These are phyloP conservation scores for Venustaconcha ellipsiformis DNA, from an alignment of 1,140 invertebrate species.

Conservation along the genomic window DNA sequence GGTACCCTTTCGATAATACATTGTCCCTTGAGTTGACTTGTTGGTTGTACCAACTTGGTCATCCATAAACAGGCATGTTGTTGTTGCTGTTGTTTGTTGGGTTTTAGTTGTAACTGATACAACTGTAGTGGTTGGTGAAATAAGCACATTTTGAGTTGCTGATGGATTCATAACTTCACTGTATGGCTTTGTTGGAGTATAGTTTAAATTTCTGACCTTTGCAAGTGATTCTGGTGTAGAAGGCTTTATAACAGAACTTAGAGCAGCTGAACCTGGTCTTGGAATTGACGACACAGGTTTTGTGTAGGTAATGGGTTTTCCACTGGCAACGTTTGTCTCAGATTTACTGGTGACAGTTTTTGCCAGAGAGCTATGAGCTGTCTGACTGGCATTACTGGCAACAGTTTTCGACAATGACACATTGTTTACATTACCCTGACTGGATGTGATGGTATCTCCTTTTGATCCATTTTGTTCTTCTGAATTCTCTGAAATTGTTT, in stretches of 20 bases:
- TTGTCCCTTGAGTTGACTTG: constrained; percentile 20
- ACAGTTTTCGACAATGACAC: background rate
- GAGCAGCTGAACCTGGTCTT: constrained; percentile 11
- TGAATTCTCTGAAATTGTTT: too few relatives aligned
- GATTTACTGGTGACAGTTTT: constrained; percentile 3
- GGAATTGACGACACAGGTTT: constrained; percentile 28
- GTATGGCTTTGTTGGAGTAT: constrained; percentile 62
- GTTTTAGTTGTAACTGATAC: constrained; percentile 22
- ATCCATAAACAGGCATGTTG: constrained; percentile 18
- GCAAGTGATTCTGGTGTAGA: constrained; percentile 27
- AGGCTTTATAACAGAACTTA: constrained; percentile 8
- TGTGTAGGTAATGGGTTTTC: constrained; percentile 20
- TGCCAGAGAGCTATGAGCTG: constrained; percentile 4
- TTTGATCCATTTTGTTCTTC: too few relatives aligned
- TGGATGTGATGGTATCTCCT: too few relatives aligned
- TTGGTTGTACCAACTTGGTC: constrained; percentile 7
- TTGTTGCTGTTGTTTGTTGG: constrained; percentile 29
- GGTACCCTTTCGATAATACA: constrained; percentile 51
- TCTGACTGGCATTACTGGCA: constrained; percentile 3
- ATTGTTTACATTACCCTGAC: too few relatives aligned
- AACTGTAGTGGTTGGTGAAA: constrained; percentile 3
- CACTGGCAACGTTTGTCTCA: background rate
- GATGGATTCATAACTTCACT: constrained; percentile 41
- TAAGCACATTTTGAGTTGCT: background rate
- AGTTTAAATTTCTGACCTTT: constrained; percentile 58